Evolutionary conservation across 2,888 invertebrate genomes (phyloP), one percentile per base, ranked within the genome.

Genomic region (Polydrusus tereticollis): DNA sequence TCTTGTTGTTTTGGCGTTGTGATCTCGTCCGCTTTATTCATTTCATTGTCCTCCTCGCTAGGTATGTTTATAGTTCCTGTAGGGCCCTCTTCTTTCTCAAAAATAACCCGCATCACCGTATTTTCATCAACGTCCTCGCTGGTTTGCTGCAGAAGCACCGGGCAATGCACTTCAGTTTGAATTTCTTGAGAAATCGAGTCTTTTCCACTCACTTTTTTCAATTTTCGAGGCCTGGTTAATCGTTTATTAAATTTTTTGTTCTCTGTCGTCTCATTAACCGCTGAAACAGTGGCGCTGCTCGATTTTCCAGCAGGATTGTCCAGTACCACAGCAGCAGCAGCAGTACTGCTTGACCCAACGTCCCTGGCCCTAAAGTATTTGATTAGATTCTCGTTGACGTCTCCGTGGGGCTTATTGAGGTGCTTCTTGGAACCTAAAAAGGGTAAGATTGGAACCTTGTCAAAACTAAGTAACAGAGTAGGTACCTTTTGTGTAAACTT

Each of bases 121-220:
- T 43, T 23, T 52, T 45, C 58, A 3, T 45, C 58, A 10, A 18
- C 21, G 29, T 55, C 21, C 3, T 23, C 41, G 23, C 64, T n/a
- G 38, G 6, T 43, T 16, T 74, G 58, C 38, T 67, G 41, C 59
- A 68, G 52, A 45, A 67, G 59, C 18, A 71, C 60, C 10, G 68
- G 64, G 36, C 68, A 69, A 29, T 73, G 73, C 6, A 68, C 52
- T 43, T 77, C 76, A 0, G 78, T 78, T 65, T 79, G 79, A 29
- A 78, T 78, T 75, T 80, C 77, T 68, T 76, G 76, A 2, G 76
- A 77, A 38, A 69, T 59, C 7, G 72, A 47, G 10, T 29, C 45
- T 33, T 14, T 43, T 18, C 58, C 20, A 16, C 1, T 57, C 6
- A 26, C 21, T 72, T 16, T 55, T 12, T 47, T n/a, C 29, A 38